Base-by-base conservation (phyloP, 2,888 invertebrate genomes). In the Agrochola lychnidis region DNA sequence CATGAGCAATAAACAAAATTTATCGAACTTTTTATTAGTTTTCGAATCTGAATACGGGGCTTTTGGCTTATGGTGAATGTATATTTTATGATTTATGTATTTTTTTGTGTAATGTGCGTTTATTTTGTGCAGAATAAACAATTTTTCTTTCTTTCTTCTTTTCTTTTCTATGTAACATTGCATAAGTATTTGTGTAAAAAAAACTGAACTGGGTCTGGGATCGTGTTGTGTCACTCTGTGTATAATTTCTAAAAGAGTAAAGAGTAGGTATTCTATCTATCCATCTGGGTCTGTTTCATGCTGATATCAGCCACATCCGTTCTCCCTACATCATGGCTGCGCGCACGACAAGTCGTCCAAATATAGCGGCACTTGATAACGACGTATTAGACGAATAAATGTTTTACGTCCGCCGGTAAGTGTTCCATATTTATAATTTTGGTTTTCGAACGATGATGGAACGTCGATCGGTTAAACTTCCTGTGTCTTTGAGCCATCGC, bases 311-410 rank as follows among this genome's bases (percentile, higher is more conserved):
- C 70, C 92, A 63, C 84, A 85, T 94, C 94, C 79, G 91, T 88
- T 57, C 10, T 48, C 67, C 78, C 7, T 90, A 91, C 36, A 84
- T 86, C 88, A 45, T 36, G 25, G 80, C 48, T 16, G 74, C 83
- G 85, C 85, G 84, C 90, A 94, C 93, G 95, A 95, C 95, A 95
- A 90, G 90, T 91, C 93, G 80, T 92, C 94, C 94, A 90, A 93
- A 94, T 95, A 95, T 95, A 95, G 93, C 93, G 89, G 93, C 94
- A 95, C 95, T 95, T 94, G 95, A 95, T 95, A 95, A 94, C 94
- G 93, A 93, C 90, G 94, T 94, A 94, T 94, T 94, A 94, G 93
- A 94, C 90, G 92, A 93, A 94, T 94, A 92, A 92, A 94, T 94
- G 93, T 94, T 93, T 93, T 91, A 92, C 92, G 94, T 93, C 93